phyloP scores from a whole-genome alignment of 2,797 vertebrate genomes.

The Poeciliopsis turneri region DNA sequence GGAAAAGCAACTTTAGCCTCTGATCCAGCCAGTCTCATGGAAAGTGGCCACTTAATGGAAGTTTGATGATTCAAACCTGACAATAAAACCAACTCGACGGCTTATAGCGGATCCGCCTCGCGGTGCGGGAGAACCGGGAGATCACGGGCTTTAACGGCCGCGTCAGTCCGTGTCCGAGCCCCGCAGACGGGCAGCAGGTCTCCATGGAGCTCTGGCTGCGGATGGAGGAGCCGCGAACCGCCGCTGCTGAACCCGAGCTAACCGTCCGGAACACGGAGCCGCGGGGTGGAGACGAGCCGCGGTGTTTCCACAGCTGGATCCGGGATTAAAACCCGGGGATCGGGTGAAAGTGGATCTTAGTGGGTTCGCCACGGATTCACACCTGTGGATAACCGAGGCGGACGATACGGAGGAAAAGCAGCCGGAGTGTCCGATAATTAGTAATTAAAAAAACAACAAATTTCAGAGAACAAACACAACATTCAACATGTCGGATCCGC shows the following conservation, averaged over 20 bases:
- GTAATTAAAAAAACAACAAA: background rate
- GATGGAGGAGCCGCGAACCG: background rate
- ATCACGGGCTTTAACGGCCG: background rate
- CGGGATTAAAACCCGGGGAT: rapidly evolving
- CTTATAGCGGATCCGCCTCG: background rate
- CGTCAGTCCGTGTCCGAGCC: background rate
- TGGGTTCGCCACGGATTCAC: constrained; percentile 7
- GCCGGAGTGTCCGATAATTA: constrained; percentile 19
- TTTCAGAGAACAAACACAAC: background rate
- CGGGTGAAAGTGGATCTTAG: rapidly evolving
- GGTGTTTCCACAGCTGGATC: background rate
- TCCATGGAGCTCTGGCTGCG: background rate
- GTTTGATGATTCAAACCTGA: background rate
- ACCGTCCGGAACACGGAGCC: constrained; percentile 33
- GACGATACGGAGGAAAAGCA: constrained; percentile 33
- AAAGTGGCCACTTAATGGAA: background rate
- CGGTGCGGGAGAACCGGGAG: background rate
- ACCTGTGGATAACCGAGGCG: constrained; percentile 63
- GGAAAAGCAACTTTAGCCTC: constrained; percentile 36
- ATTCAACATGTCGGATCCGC: background rate
- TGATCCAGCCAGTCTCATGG: background rate
- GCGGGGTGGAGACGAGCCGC: constrained; percentile 1
- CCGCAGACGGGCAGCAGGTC: background rate
- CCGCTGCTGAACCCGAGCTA: constrained; percentile 40
- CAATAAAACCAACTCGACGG: background rate